Conservation (phyloP, 1,140 invertebrate genomes). For the Hyles vespertilio region DNA sequence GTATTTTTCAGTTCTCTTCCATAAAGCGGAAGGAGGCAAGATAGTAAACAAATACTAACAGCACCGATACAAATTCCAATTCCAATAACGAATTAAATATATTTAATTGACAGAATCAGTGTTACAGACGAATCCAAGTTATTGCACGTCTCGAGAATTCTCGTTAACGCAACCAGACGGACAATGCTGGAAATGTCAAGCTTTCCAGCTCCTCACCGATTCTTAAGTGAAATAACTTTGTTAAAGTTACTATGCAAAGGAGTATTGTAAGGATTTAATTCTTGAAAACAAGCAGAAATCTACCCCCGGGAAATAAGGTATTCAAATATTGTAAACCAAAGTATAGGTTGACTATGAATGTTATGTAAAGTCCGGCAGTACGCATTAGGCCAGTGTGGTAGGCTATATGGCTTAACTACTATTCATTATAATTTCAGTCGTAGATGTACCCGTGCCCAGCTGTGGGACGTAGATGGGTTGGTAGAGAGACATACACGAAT, state of each 20-base stretch:
- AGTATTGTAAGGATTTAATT: constrained; percentile 8
- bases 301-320: too few species aligned
- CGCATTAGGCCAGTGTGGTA: too few species aligned
- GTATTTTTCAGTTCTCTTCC: not conserved
- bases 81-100: not conserved
- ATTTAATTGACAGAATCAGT: constrained; percentile 9
- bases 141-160: constrained; percentile 12
- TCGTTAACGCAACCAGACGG: constrained; percentile 13
- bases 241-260: constrained; percentile 18
- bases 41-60: not conserved
- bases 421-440: too few species aligned
- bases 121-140: constrained; percentile 8
- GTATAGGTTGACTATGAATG: too few species aligned
- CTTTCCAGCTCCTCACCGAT: constrained; percentile 10
- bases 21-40: not conserved
- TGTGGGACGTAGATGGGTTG: too few species aligned
- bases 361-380: too few species aligned
- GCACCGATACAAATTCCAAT: not conserved
- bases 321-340: too few species aligned
- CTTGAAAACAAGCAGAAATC: too few species aligned
- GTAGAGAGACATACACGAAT: too few species aligned
- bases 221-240: constrained; percentile 20
- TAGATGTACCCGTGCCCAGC: too few species aligned
- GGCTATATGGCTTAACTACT: too few species aligned
- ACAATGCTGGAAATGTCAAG: constrained; percentile 19